These are phyloP conservation scores for Rhinoderma darwinii DNA, from an alignment of 2,113 vertebrate genomes.

Conservation along the genomic window DNA sequence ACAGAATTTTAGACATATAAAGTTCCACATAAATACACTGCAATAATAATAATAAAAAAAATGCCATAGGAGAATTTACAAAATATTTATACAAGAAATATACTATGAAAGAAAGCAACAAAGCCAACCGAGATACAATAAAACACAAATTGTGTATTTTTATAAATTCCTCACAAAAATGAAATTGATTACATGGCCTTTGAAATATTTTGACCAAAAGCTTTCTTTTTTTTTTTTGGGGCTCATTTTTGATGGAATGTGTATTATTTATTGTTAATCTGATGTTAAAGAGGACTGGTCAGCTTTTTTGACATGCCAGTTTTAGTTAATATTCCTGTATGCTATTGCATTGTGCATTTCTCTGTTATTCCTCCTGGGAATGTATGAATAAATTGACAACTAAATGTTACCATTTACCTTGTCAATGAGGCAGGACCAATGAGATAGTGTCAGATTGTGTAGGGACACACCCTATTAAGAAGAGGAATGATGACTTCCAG, in stretches of 20 bases:
- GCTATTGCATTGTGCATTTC: not conserved
- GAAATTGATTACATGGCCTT: conserved; percentile 86
- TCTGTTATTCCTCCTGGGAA: not conserved
- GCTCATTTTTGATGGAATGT: not conserved
- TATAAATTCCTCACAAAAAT: conserved; percentile 87
- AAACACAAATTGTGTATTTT: conserved; percentile 76
- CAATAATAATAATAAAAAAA: conserved; percentile 73
- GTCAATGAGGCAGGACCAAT: not conserved
- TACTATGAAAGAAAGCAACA: conserved; percentile 76
- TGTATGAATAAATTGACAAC: not conserved
- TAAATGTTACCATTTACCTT: not conserved
- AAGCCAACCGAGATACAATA: conserved; percentile 79
- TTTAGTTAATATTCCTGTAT: not conserved
- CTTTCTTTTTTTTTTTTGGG: not conserved
- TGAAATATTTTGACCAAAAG: conserved; percentile 82
- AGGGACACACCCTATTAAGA: not conserved
- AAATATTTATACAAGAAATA: conserved; percentile 88
- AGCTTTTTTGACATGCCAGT: not conserved
- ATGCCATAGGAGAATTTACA: conserved; percentile 81
- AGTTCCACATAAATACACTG: conserved; percentile 94
- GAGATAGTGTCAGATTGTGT: not conserved
- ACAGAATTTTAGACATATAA: conserved; percentile 90
- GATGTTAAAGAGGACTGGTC: not conserved
- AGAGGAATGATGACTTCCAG: not conserved
- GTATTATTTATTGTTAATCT: conserved; percentile 5